Evolutionary conservation across 2,888 invertebrate genomes (phyloP), one percentile per base, ranked within the genome.

Genomic region (Stenotaenia linearis): DNA sequence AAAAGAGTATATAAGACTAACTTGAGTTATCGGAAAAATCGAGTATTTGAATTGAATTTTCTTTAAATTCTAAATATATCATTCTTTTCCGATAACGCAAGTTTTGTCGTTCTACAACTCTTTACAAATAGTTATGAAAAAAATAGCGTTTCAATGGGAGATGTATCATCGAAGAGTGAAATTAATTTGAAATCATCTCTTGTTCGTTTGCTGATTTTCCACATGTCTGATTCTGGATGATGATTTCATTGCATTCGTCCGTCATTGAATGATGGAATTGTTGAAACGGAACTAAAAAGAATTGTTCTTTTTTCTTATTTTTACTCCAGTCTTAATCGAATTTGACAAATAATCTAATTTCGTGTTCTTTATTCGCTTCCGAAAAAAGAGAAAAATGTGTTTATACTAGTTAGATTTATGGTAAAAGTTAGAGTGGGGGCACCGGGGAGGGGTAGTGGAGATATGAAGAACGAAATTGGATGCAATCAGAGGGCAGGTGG

Each of bases 161-260:
- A n/a, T n/a, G n/a, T n/a, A n/a, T n/a, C n/a, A n/a, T n/a, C n/a
- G n/a, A n/a, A n/a, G n/a, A n/a, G 56, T 56, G 56, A 56, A 56
- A 56, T 56, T 56, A 56, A 56, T 56, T 56, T 56, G 56, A 2
- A 56, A 56, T 56, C 56, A 56, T 21, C 56, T 21, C 6, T 21
- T 56, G 56, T 56, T 56, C 56, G 56, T 56, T 56, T 56, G 56
- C 56, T 21, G 56, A 56, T 56, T 56, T 56, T 56, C 56, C 56
- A 56, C 56, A 7, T 21, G 56, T 56, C 56, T 56, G 56, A 21
- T 56, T 56, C 21, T 23, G 56, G 56, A 56, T 56, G 56, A 56
- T 56, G 56, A 56, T 56, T 56, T 56, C 56, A 56, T 56, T 56
- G 21, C 21, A 56, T 56, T 56, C 56, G 56, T 56, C 23, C 56